Base-by-base conservation (phyloP, 2,113 vertebrate genomes). In the Pseudolaguvia tuberculata region DNA sequence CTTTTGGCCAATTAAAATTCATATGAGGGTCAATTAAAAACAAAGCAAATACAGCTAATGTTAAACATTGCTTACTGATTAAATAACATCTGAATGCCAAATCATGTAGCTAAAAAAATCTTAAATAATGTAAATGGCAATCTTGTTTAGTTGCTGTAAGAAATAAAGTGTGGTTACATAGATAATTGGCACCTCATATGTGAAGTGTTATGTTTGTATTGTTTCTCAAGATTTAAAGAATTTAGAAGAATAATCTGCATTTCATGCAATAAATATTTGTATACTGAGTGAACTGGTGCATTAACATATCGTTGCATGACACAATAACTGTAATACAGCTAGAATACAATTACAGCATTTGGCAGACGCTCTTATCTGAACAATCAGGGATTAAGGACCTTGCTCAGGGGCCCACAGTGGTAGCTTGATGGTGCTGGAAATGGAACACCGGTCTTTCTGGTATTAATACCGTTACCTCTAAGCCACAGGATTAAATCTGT, bases 401-500 rank as follows among this genome's bases (percentile, higher is more conserved):
- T n/a, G n/a, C n/a, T n/a, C n/a, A n/a, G n/a, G n/a, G n/a, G n/a
- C n/a, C n/a, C n/a, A n/a, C n/a, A n/a, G n/a, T n/a, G n/a, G n/a
- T n/a, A n/a, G n/a, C n/a, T n/a, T n/a, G n/a, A n/a, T n/a, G n/a
- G n/a, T n/a, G n/a, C n/a, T n/a, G n/a, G n/a, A n/a, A n/a, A n/a
- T n/a, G n/a, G n/a, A n/a, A n/a, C n/a, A n/a, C n/a, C n/a, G n/a
- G n/a, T n/a, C n/a, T 59, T n/a, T n/a, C n/a, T n/a, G n/a, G n/a
- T n/a, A n/a, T n/a, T n/a, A n/a, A n/a, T n/a, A n/a, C n/a, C n/a
- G n/a, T n/a, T n/a, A n/a, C n/a, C n/a, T n/a, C n/a, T n/a, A n/a
- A n/a, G 23, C 31, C 48, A 68, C 50, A 31, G 25, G 55, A 70
- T 59, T 73, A 74, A 75, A 70, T 73, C 56, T 52, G 55, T 68